Evolutionary conservation across 2,888 invertebrate species (phyloP).

Genomic region (Dione vanillae): DNA sequence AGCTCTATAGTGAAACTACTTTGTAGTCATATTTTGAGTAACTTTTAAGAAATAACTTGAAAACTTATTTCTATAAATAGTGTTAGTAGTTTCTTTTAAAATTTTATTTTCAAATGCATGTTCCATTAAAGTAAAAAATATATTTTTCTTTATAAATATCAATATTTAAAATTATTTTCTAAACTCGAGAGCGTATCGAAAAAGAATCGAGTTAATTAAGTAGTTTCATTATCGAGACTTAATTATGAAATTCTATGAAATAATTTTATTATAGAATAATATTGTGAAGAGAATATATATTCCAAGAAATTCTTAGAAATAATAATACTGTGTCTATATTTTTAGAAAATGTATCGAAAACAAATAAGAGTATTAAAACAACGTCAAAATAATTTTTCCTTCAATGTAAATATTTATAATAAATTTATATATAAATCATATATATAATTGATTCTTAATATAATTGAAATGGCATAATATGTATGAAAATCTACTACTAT

Average conservation of each 20-base stretch:
- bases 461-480: too few species aligned
- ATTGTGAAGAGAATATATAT: conserved; percentile 1
- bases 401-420: not conserved
- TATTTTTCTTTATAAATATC: too few species aligned
- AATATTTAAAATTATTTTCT: too few species aligned
- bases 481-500: too few species aligned
- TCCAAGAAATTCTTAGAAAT: not conserved
- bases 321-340: conserved; percentile 9
- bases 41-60: too few species aligned
- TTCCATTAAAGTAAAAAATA: too few species aligned
- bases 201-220: not conserved
- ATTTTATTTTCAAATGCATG: too few species aligned
- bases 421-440: not conserved
- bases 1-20: conserved; percentile 6
- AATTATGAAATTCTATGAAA: not conserved
- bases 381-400: conserved; percentile 14
- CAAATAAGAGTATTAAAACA: not conserved
- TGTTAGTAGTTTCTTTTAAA: too few species aligned
- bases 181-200: too few species aligned
- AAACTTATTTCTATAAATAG: too few species aligned
- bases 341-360: not conserved
- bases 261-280: not conserved
- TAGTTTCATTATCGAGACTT: conserved; percentile 7
- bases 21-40: not conserved
- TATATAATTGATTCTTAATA: not conserved